phyloP scores from a whole-genome alignment of 1,140 invertebrate genomes.

The Psilanteris sp. region DNA sequence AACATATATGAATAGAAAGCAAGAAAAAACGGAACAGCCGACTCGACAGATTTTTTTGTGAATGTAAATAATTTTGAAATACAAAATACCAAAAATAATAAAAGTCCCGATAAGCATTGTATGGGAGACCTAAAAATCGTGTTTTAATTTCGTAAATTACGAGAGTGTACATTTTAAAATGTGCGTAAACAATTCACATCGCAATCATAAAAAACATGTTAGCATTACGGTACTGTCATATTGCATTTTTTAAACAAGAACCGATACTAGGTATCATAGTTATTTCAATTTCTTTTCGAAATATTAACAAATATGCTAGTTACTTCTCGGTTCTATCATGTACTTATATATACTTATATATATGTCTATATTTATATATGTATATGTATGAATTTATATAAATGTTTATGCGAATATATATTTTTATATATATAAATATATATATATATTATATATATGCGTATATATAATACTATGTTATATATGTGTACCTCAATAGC shows the following conservation, averaged over 20 bases:
- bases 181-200: constrained; percentile 39
- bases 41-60: not conserved
- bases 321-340: constrained; percentile 42
- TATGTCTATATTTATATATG: constrained; percentile 36
- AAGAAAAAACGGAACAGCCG: constrained; percentile 1
- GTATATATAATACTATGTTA: too few relatives aligned
- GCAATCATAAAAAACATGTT: constrained; percentile 16
- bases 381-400: constrained; percentile 50
- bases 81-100: too few relatives aligned
- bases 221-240: constrained; percentile 7
- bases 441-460: constrained; percentile 38
- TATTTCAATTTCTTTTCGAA: constrained; percentile 41
- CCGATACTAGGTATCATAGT: too few relatives aligned
- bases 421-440: constrained; percentile 30
- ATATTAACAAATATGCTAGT: constrained; percentile 66
- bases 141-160: not conserved
- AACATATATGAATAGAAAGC: not conserved
- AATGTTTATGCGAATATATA: constrained; percentile 40
- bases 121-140: constrained; percentile 18
- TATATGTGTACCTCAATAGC: constrained; percentile 34
- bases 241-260: too few relatives aligned
- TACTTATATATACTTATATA: constrained; percentile 39
- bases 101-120: too few relatives aligned
- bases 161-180: constrained; percentile 28
- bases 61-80: constrained; percentile 1